Evolutionary conservation across 2,888 invertebrate genomes (phyloP), one percentile per base, ranked within the genome.

Genomic region (Resseliella maxima): DNA sequence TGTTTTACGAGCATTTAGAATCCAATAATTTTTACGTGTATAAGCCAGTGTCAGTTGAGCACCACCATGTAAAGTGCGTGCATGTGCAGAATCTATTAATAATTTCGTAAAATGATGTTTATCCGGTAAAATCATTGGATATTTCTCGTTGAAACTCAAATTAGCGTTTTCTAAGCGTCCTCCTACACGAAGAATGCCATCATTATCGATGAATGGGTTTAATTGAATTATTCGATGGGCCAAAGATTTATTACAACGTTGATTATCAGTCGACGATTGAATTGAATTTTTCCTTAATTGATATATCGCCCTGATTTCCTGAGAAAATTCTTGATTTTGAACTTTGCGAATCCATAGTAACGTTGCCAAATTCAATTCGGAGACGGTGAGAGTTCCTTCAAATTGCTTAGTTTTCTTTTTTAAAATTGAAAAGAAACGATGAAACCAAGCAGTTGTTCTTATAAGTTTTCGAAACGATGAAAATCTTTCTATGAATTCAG

Each of bases 181-280:
- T 10, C 86, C 86, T 35, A 86, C 86, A 2, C 86, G 36, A 21
- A 86, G n/a, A 15, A 85, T 86, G 2, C 59, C 54, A 0, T 46
- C 24, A 24, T 27, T 21, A 83, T 83, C 38, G 83, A 72, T 31
- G 31, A 72, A 72, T 83, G 83, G 83, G 31, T 83, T n/a, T 38
- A 83, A 83, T 3, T 81, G 8, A 12, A 2, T 81, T 35, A 8
- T 15, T 36, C 18, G 21, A 81, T n/a, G n/a, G n/a, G n/a, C n/a
- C n/a, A n/a, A 8, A 18, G 6, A 6, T 81, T 18, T 8, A n/a
- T 36, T 15, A 6, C 81, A 21, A 81, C 12, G n/a, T 36, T 8
- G 18, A 15, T 81, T 21, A 36, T 81, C n/a, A 18, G 50, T n/a
- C n/a, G n/a, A n/a, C n/a, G n/a, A n/a, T n/a, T n/a, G n/a, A n/a